Base-by-base conservation (phyloP, 1,140 invertebrate species). In the Hyposmocoma kahamanoa region DNA sequence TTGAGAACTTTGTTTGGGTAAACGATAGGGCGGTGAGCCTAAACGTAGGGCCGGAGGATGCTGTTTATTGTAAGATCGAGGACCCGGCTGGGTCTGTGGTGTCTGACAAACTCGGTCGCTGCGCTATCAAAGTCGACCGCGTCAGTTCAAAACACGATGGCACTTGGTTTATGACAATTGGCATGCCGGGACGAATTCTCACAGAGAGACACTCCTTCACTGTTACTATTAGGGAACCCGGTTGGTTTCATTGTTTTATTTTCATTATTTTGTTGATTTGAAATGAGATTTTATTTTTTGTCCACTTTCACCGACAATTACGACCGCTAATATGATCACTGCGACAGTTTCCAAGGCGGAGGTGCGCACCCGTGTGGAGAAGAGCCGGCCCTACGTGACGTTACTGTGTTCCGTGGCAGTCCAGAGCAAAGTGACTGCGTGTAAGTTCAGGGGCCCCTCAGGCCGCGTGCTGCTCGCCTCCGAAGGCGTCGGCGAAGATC, bases 371-470 rank as follows among this genome's bases (percentile, higher is more conserved):
- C n/a, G 39, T 0, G 65, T 77, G 1, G 26, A n/a, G 1, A 42
- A 17, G 0, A 47, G 59, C 5, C 61, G 65, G 11, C 67, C 72
- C 2, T 53, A 22, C 3, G 62, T 83, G 0, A 47, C 53, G 0
- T 24, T 84, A 8, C 45, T 67, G 1, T 84, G 80, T 32, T 53
- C 50, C 0, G 53, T 80, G 0, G 42, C 53, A 0, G 64, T 50
- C 10, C 20, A 53, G 1, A 8, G 63, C 4, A 28, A 49, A 9
- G 32, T 78, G 0, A 42, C 42, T 0, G 53, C 62, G 1, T 82
- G 80, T 42, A 71, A 72, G 56, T 82, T 82, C 76, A 69, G 71
- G 1, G 59, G 74, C 15, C 76, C 77, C 2, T 38, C 45, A 4
- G 71, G 71, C 1, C 50, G 50, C 0, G 55, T 79, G 8, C 48